A percentile compares a stretch with the other conserved stretches of the same genome.
phyloP scores from a whole-genome alignment of 2,113 vertebrate genomes.

The Barbus barbus region DNA sequence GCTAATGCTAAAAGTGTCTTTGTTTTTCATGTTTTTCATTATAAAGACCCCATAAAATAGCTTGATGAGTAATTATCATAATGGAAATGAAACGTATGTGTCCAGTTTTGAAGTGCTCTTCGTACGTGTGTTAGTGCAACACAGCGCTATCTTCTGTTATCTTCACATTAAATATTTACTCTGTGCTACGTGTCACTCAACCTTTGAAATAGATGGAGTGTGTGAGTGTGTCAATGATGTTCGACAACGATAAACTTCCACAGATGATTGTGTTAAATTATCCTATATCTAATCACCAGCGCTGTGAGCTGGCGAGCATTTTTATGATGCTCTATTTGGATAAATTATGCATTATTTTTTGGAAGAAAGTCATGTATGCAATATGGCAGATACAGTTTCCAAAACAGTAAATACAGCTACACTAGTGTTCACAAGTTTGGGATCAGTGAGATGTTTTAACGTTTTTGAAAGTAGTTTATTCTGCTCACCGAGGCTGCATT shows the following conservation, averaged over 20 bases:
- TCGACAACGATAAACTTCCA: neutral
- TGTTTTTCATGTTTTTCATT: too few relatives aligned
- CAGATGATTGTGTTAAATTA: neutral
- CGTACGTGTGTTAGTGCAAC: neutral
- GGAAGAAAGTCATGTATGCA: too few relatives aligned
- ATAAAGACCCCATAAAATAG: neutral
- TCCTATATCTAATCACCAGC: neutral
- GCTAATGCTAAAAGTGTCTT: neutral
- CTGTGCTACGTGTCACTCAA: conserved; percentile 37
- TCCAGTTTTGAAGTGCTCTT: neutral
- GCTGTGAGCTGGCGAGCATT: neutral
- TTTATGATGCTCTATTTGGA: neutral
- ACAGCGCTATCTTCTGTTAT: conserved; percentile 16
- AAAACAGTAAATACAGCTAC: too few relatives aligned
- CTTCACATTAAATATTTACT: conserved; percentile 44
- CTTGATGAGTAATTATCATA: neutral
- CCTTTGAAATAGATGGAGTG: conserved; percentile 47
- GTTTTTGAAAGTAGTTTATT: neutral
- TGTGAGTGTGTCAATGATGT: conserved; percentile 21
- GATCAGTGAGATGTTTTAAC: too few relatives aligned
- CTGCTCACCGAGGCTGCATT: neutral
- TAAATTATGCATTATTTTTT: neutral
- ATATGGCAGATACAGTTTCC: too few relatives aligned
- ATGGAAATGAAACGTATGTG: neutral
- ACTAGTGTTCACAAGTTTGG: too few relatives aligned